Percentiles rank a stretch among this genome's conserved stretches.
These are phyloP conservation scores for Chrysoperla carnea DNA, from an alignment of 1,140 invertebrate genomes.

Conservation along the genomic window DNA sequence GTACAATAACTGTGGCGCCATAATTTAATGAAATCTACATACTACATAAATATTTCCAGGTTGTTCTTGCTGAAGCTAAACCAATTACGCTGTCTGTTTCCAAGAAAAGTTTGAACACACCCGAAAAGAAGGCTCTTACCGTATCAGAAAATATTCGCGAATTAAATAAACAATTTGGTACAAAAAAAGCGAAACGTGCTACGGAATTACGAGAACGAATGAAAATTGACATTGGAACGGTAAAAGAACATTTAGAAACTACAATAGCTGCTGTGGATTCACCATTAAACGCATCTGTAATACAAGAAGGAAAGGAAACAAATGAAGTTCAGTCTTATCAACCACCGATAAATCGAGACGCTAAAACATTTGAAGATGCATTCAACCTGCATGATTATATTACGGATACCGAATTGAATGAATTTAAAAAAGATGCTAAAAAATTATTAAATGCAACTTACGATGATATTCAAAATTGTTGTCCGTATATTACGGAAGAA, in stretches of 20 bases:
- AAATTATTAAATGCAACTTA: slow-evolving; percentile 10
- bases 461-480: too few relatives aligned
- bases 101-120: too few relatives aligned
- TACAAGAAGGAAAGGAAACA: slow-evolving; percentile 2
- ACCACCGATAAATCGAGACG: slow-evolving; percentile 27
- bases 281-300: slow-evolving; percentile 2
- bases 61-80: too few relatives aligned
- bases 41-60: too few relatives aligned
- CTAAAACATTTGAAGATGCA: slow-evolving; percentile 20
- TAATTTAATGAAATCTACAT: too few relatives aligned
- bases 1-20: too few relatives aligned
- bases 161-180: slow-evolving; percentile 32
- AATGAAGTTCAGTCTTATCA: slow-evolving; percentile 12
- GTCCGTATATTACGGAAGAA: too few relatives aligned
- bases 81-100: too few relatives aligned
- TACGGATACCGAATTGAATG: slow-evolving; percentile 20
- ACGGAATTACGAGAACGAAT: slow-evolving; percentile 28
- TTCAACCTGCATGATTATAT: slow-evolving; percentile 27
- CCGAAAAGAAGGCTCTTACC: too few relatives aligned
- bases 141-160: slow-evolving; percentile 3
- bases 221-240: slow-evolving; percentile 24
- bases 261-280: slow-evolving; percentile 22
- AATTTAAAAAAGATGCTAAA: slow-evolving; percentile 15
- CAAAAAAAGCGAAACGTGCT: slow-evolving; percentile 25
- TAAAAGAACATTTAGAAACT: slow-evolving; percentile 26